Base-by-base conservation (phyloP, 1,140 invertebrate species). In the Cryptotermes secundus region DNA sequence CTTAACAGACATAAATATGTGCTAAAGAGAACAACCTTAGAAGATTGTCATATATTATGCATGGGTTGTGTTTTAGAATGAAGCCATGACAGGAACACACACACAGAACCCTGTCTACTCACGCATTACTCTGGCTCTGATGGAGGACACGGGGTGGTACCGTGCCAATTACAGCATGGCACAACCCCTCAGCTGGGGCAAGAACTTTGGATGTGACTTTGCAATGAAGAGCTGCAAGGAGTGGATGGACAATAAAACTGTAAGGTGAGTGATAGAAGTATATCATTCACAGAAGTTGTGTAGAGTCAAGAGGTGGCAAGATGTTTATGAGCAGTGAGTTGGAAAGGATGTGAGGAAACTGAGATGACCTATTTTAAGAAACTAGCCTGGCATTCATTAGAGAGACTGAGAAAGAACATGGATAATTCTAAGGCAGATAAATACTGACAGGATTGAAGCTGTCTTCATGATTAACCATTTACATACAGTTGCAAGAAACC, bases 51-150 rank as follows among this genome's bases (percentile, higher is more conserved):
- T 14, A 42, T 42, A 1, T 19, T 19, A 3, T 49, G 45, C 45
- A 22, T 49, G 45, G 9, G 14, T 49, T 38, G 0, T n/a, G 7
- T 34, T 90, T 83, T 88, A 98, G 96, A 99, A 99, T 91, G 99
- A 99, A 92, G 98, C 98, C 0, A 99, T 99, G 99, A 99, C 99
- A 0, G 99, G 98, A 1, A 99, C 98, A 0, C 99, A 99, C 88
- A 99, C 99, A 0, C 98, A 99, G 90, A 98, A 99, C 91, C 98
- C 98, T 0, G 96, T 99, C 1, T 99, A 99, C 89, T 99, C 98
- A 1, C 91, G 97, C 79, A 95, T 99, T 85, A 99, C 98, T 0
- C 91, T 99, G 65, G 99, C 99, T 0, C 91, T 99, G 72, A 97
- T 99, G 97, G 98, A 99, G 90, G 99, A 99, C 88, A 99, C 98